phyloP scores from a whole-genome alignment of 2,797 vertebrate genomes.

The Syndactyla subalaris region DNA sequence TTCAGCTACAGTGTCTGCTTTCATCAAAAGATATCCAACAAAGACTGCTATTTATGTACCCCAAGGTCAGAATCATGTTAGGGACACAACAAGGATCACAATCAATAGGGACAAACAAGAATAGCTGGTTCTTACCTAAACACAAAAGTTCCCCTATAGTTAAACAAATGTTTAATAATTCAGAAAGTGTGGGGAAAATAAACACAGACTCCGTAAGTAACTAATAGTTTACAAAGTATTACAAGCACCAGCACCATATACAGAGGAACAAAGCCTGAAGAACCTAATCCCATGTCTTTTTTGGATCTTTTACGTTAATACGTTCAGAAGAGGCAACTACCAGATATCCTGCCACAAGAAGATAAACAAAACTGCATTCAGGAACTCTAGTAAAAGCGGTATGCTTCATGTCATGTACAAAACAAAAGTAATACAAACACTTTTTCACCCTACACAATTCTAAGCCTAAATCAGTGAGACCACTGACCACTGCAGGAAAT shows the following conservation, averaged over 20 bases:
- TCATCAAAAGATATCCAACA: background rate
- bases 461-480: background rate
- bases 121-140: background rate
- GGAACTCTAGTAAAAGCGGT: background rate
- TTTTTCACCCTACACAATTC: background rate
- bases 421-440: background rate
- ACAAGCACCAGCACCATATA: background rate
- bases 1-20: background rate
- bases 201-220: background rate
- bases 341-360: background rate
- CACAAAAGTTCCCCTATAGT: background rate
- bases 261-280: background rate
- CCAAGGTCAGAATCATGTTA: background rate
- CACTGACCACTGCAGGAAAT: background rate
- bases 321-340: background rate
- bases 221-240: background rate
- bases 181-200: background rate
- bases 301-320: background rate
- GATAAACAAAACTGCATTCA: background rate
- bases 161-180: background rate
- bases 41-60: background rate
- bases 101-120: background rate
- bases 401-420: accelerated
- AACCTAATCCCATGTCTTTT: background rate
- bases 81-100: background rate